A percentile compares a stretch with the other conserved stretches of the same genome.
Conservation (phyloP, 2,888 invertebrate genomes). For the Melinaea menophilus region DNA sequence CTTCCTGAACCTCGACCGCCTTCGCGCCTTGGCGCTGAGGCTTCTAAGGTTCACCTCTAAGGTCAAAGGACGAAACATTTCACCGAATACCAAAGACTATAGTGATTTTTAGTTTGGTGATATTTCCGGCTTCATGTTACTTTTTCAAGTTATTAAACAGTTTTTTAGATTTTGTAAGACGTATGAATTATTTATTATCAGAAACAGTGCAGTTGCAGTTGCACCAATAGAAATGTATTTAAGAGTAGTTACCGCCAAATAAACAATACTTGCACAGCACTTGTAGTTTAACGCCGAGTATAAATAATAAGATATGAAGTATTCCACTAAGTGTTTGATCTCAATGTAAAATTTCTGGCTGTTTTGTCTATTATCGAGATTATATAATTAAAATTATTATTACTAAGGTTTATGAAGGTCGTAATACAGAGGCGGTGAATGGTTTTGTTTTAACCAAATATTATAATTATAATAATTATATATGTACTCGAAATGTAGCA, state of each 20-base stretch:
- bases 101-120: constrained; percentile 3
- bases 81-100: constrained; percentile 19
- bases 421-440: no score
- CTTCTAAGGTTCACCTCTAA: constrained; percentile 27
- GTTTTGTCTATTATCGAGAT: constrained; percentile 7
- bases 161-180: constrained; percentile 7
- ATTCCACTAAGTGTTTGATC: constrained; percentile 30
- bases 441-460: no score
- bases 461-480: no score
- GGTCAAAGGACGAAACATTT: constrained; percentile 2
- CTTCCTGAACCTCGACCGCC: constrained; percentile 71
- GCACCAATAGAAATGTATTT: background rate
- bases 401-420: background rate
- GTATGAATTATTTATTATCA: background rate
- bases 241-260: background rate
- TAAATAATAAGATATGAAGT: background rate
- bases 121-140: constrained; percentile 1
- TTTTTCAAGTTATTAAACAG: background rate
- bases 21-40: constrained; percentile 75
- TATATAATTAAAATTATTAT: background rate
- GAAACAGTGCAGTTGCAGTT: no score
- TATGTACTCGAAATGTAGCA: no score
- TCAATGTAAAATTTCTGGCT: constrained; percentile 31
- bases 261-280: background rate
- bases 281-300: background rate